Evolutionary conservation across 2,113 vertebrate species (phyloP), one percentile per base, ranked within the genome.

Genomic region (Cinclus mexicanus): DNA sequence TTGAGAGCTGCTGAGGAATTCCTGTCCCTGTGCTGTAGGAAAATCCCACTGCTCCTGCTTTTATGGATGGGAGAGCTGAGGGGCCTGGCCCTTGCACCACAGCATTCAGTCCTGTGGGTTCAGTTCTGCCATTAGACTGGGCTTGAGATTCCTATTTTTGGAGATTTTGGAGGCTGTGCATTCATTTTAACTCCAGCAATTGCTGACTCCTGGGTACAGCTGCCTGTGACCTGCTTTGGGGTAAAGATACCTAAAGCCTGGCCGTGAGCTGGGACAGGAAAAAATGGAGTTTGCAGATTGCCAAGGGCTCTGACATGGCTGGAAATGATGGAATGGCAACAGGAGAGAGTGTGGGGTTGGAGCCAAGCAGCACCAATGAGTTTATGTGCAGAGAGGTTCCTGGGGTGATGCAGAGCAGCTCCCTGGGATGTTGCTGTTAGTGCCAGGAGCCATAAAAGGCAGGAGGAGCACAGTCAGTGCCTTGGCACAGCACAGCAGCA

Each of bases 81-180:
- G 19, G 23, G 25, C n/a, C 42, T 60, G 9, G 29, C 37, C 39
- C 39, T 28, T 26, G 14, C 41, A 3, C 21, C n/a, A 1, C 8
- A 3, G 23, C 35, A 1, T 55, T 25, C 3, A 28, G 24, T 39
- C 26, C 57, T 44, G 25, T 1, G 31, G 37, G 8, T 17, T 64
- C 70, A 41, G 60, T 35, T 55, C 56, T 71, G 85, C 39, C 39
- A 9, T 29, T 24, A 4, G 31, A 1, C 20, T 63, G 37, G 72
- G 19, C 20, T 1, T 16, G 41, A 65, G 8, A 21, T 35, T 24
- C 25, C n/a, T 33, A 1, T 3, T n/a, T 2, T 9, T 19, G 3
- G 61, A 22, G 35, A 3, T 83, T 35, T 6, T 19, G 18, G 42
- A 56, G 9, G 50, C 23, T 33, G 28, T 28, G 14, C 7, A 20